Base-by-base conservation (phyloP, 2,797 vertebrate genomes). In the Eutrigla gurnardus region DNA sequence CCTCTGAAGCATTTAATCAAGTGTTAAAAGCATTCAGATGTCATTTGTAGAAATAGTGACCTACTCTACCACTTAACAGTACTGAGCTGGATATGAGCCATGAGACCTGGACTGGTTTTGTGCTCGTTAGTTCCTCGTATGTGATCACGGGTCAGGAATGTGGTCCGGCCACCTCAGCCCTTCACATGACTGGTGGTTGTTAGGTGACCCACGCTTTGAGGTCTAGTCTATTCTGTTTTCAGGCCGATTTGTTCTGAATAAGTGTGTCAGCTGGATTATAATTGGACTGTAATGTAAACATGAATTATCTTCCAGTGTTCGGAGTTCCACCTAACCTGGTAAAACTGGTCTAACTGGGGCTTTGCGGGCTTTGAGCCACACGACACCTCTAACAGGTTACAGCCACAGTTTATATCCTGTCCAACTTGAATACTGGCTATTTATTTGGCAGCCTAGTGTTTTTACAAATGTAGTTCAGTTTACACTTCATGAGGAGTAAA, bases 291-390 rank as follows among this genome's bases (percentile, higher is more conserved):
- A 33, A 18, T n/a, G 62, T 73, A 65, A 78, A 88, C 78, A 78
- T 2, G 0, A 42, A 35, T 47, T 37, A 75, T 69, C 13, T 35
- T 5, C 10, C 39, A 50, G 64, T 3, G 55, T 50, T 70, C 52
- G 43, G 63, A 53, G 57, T 43, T 49, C 4, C 2, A 12, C 47
- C 46, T 25, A 18, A 69, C 25, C 70, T 46, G 2, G 85, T 65
- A 0, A n/a, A 77, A 87, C 91, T 39, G 63, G 86, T 85, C 42
- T 2, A 13, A 83, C 85, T 45, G 73, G 70, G 35, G 36, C 1
- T 36, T 6, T 6, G 33, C 25, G 46, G 25, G 37, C 57, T 50
- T 35, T 43, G 49, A 54, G 50, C 42, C 32, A 60, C n/a, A 36
- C 10, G 1, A 52, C 49, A 54, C 13, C 17, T 37, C 4, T 1